Base-by-base conservation (phyloP, 2,113 vertebrate species). In the Ciconia stormi region DNA sequence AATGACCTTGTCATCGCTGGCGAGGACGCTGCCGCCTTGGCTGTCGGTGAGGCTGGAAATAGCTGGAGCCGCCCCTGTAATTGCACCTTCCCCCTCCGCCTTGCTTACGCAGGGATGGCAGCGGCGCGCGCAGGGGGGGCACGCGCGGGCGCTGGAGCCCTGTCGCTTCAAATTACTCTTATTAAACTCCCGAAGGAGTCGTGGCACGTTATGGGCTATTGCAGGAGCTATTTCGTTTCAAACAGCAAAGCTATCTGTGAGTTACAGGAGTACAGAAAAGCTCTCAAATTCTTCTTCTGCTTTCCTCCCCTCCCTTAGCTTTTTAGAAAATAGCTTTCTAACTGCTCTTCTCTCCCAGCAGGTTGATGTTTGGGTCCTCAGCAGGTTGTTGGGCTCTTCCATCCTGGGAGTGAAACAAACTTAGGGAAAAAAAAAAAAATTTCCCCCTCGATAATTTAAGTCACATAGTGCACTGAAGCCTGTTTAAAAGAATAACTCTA, bases 401-500 rank as follows among this genome's bases (percentile, higher is more conserved):
- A 1, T 21, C 1, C 34, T 12, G 21, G 19, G 11, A 59, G 23
- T 3, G 50, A 65, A 50, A 65, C 34, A 44, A 82, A 80, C 55
- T 44, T 17, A n/a, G 44, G 44, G 17, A 7, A 32, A n/a, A 58
- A 72, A 82, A 11, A 34, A 52, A 67, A 69, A 44, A 10, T 13
- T 65, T 95, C 73, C 22, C 13, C 92, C 71, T 62, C 3, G 38
- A 50, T 74, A 19, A 53, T 78, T 92, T 69, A 40, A 82, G 76
- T 92, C 58, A 50, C 40, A 3, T 2, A 21, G 70, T 78, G 49
- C 52, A 1, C 21, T 16, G 49, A 29, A 94, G 74, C 81, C 58
- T 88, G 69, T 85, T 96, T 49, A 20, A 81, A 83, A 97, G 94
- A 97, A 88, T 76, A 93, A 95, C 97, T 98, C 97, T 87, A 97